phyloP scores from a whole-genome alignment of 2,888 invertebrate species.

The Melipona beecheii region DNA sequence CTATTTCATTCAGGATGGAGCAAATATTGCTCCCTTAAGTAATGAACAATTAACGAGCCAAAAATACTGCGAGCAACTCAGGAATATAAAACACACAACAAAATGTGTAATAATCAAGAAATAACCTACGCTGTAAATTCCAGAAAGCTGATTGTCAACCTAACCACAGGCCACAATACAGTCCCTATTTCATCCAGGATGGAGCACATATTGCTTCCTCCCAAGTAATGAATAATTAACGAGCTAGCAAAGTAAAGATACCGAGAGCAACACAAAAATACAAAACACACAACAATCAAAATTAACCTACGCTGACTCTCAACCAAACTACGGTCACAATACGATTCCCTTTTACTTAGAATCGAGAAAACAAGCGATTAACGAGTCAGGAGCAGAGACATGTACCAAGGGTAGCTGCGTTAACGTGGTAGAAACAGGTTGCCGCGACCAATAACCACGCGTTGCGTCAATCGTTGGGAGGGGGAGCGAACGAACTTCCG shows the following conservation, averaged over 20 bases:
- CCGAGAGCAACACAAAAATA: no score
- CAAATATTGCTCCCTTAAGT: neutral
- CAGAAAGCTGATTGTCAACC: no score
- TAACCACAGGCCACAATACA: no score
- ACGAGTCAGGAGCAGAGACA: neutral
- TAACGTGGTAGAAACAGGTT: neutral
- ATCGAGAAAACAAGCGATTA: neutral
- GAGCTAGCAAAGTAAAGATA: no score
- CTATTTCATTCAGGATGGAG: neutral
- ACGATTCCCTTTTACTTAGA: no score
- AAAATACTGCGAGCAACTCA: neutral
- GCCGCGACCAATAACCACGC: neutral
- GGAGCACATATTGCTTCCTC: neutral
- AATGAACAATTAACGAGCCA: neutral
- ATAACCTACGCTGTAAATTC: no score
- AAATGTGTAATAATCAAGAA: no score
- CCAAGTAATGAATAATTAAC: no score
- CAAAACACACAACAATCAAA: no score
- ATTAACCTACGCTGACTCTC: no score
- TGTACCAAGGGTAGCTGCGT: neutral
- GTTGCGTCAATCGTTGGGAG: slow-evolving; percentile 1
- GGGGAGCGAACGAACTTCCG: slow-evolving; percentile 24
- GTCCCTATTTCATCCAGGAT: neutral
- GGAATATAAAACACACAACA: no score
- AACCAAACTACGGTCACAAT: no score